Evolutionary conservation across 2,888 invertebrate species (phyloP), one percentile per base, ranked within the genome.

Genomic region (Mellilla xanthometata): DNA sequence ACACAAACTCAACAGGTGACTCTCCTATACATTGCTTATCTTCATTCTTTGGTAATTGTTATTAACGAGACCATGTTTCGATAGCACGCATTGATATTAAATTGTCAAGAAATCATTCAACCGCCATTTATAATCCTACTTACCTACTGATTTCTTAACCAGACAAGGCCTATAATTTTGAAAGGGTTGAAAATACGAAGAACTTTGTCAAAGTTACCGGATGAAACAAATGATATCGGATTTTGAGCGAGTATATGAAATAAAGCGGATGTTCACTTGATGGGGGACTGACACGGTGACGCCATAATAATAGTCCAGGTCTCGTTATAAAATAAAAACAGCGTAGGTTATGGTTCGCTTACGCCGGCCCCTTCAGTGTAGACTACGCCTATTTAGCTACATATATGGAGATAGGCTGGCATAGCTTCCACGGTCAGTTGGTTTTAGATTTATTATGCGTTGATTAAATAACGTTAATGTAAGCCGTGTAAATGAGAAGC

Each of bases 281-380:
- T 81, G 79, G 79, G 74, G 83, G 85, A 74, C 70, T 86, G 88
- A 86, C 86, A 79, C 54, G 65, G 76, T 83, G 86, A 89, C 82
- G 86, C 74, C 62, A 72, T 88, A 87, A 87, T 88, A 81, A 88
- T 79, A 83, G 86, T 77, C 73, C 70, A 68, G 65, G 69, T 70
- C 80, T 86, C 79, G 84, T 87, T 86, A 84, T 79, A 75, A 76
- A 77, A 82, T 81, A 81, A 83, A 84, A 85, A 81, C 72, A 71
- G 72, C 68, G 71, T 77, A 77, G 79, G 84, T 79, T 83, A 81
- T 76, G 88, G 72, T 78, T 77, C 74, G 84, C 57, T 81, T 72
- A 52, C 68, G 65, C 59, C 74, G 72, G 71, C 76, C 81, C 79
- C 76, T 72, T 60, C 66, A 19, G 13, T 40, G 32, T 36, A 56